These are phyloP conservation scores for Caretta caretta DNA, from an alignment of 2,113 vertebrate species.

Conservation along the genomic window DNA sequence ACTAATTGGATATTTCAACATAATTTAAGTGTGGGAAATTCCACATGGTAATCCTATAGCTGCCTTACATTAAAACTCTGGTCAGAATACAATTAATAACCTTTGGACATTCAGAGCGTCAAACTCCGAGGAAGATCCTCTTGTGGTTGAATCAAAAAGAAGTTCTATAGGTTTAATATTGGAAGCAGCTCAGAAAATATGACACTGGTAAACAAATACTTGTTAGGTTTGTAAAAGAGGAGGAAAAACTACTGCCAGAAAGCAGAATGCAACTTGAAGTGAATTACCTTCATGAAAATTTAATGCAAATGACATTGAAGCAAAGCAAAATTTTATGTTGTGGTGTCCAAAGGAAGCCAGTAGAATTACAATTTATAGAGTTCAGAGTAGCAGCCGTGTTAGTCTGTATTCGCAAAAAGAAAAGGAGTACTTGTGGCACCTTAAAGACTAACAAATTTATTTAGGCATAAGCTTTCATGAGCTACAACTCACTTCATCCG, in stretches of 20 bases:
- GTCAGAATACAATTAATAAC: conserved; percentile 58
- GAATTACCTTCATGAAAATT: conserved; percentile 73
- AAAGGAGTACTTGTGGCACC: no score
- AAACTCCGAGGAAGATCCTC: conserved; percentile 4
- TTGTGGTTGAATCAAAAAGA: conserved; percentile 22
- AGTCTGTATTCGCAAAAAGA: no score
- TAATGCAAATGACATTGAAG: conserved; percentile 65
- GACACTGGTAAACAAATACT: conserved; percentile 50
- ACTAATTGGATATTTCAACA: conserved; percentile 65
- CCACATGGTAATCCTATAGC: conserved; percentile 26
- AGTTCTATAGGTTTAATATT: conserved; percentile 34
- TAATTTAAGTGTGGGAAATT: conserved; percentile 59
- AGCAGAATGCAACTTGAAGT: conserved; percentile 52
- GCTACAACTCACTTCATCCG: no score
- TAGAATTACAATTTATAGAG: conserved; percentile 56
- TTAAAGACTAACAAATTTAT: no score
- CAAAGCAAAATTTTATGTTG: conserved; percentile 53
- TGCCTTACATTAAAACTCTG: conserved; percentile 38
- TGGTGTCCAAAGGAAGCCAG: conserved; percentile 37
- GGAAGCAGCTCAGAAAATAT: conserved; percentile 51
- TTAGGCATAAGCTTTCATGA: no score
- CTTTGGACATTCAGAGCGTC: conserved; percentile 44
- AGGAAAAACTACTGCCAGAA: conserved; percentile 4
- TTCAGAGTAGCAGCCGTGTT: no score
- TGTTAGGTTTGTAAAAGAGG: conserved; percentile 31